Evolutionary conservation across 2,797 vertebrate species (phyloP).

Genomic region (Poecile montanus): DNA sequence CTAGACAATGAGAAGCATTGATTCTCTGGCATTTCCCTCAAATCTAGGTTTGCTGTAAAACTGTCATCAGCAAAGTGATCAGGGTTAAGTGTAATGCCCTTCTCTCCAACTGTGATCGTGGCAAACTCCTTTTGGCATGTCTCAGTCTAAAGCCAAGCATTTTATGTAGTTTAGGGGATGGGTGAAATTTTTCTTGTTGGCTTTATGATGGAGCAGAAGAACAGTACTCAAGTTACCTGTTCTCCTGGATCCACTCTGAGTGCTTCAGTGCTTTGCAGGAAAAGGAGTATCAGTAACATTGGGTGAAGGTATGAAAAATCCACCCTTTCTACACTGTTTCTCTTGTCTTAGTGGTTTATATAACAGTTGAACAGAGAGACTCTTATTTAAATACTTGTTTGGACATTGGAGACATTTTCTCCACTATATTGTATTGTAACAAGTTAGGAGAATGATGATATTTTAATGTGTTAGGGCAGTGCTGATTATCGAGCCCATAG

Average conservation of each 20-base stretch:
- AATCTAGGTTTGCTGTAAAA: neutral
- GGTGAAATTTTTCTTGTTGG: neutral
- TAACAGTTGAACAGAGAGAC: neutral
- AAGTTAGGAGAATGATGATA: neutral
- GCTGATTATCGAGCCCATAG: neutral
- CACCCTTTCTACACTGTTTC: neutral
- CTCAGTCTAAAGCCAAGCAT: neutral
- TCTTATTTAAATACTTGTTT: neutral
- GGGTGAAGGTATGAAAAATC: neutral
- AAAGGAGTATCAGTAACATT: neutral
- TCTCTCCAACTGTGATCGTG: fast-evolving
- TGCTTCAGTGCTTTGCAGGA: neutral
- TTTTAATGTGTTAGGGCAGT: neutral
- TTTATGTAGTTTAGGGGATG: neutral
- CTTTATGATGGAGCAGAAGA: neutral
- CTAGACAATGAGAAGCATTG: neutral
- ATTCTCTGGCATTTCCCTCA: neutral
- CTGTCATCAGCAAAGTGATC: neutral
- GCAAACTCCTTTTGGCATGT: neutral
- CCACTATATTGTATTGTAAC: neutral
- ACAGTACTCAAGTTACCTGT: fast-evolving
- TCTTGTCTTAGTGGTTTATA: neutral
- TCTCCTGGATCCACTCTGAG: neutral
- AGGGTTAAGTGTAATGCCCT: neutral
- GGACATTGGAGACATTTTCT: neutral